Evolutionary conservation across 2,113 vertebrate genomes (phyloP).

Genomic region (Hiodon alosoides): DNA sequence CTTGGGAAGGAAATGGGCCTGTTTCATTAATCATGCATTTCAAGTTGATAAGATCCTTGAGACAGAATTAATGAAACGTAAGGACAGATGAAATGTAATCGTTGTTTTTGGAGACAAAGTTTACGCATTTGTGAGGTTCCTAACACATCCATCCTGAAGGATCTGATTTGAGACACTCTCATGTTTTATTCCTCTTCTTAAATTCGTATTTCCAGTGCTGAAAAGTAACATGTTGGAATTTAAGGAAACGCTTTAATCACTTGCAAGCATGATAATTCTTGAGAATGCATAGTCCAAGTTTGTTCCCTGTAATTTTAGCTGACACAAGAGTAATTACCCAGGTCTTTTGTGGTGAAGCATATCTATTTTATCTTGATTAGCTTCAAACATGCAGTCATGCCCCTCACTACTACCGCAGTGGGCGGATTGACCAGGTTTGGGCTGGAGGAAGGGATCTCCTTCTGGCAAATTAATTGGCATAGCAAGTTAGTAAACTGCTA

Average conservation of each 20-base stretch:
- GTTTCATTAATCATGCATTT: too few relatives aligned
- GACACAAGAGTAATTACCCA: neutral
- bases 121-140: neutral
- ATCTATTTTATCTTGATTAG: slow-evolving; percentile 13
- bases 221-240: too few relatives aligned
- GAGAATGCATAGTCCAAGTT: neutral
- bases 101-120: neutral
- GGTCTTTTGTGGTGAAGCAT: neutral
- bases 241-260: too few relatives aligned
- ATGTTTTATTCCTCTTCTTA: neutral
- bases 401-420: neutral
- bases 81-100: too few relatives aligned
- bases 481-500: neutral
- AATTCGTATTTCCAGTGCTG: neutral
- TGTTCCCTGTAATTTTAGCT: neutral
- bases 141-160: neutral
- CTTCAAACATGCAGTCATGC: neutral
- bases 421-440: slow-evolving; percentile 10
- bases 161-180: neutral
- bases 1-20: too few relatives aligned
- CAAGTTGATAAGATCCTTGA: too few relatives aligned
- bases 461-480: slow-evolving; percentile 14
- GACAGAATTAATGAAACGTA: too few relatives aligned
- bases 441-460: neutral
- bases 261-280: neutral